A percentile compares a stretch with the other conserved stretches of the same genome.
Evolutionary conservation across 2,888 invertebrate genomes (phyloP).

Genomic region (Lacanobia oleracea): DNA sequence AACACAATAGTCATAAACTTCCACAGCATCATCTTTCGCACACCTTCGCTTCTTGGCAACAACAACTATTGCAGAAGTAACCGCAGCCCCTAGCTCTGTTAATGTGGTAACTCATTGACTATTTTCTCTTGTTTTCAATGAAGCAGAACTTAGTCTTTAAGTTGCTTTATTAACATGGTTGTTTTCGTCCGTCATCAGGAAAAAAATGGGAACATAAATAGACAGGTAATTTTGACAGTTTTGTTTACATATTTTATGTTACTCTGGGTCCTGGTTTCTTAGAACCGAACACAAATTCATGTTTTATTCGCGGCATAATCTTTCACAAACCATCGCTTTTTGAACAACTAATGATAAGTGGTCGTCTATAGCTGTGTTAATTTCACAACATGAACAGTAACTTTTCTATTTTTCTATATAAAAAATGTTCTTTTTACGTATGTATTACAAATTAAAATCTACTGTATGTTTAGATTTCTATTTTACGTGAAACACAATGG

Average conservation of each 20-base stretch:
- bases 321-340: not conserved
- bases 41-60: not conserved
- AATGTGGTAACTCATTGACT: not conserved
- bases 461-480: no score
- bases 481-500: no score
- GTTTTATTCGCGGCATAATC: no score
- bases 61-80: not conserved
- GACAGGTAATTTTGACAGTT: no score
- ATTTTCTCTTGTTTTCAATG: not conserved
- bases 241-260: no score
- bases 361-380: not conserved
- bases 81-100: not conserved
- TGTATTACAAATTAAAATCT: no score
- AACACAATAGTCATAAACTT: no score
- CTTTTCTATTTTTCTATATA: not conserved
- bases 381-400: not conserved
- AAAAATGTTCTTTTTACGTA: not conserved
- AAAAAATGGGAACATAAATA: no score
- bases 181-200: no score
- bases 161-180: no score
- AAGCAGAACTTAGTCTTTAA: not conserved
- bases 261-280: no score
- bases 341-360: not conserved
- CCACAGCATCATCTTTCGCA: not conserved
- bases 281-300: no score